Evolutionary conservation across 2,113 vertebrate species (phyloP).

Genomic region (Numenius arquata): DNA sequence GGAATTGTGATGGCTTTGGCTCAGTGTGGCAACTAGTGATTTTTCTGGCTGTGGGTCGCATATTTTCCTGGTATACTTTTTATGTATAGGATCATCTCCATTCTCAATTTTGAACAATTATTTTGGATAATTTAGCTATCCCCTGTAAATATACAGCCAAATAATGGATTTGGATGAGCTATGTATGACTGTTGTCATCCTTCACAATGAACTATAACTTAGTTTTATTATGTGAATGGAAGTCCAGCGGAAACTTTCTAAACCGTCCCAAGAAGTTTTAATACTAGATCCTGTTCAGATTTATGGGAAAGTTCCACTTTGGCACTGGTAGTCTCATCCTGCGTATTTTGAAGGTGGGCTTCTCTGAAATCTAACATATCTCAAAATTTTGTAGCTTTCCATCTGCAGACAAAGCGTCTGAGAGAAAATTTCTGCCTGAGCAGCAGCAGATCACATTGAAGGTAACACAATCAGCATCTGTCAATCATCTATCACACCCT

Average conservation of each 20-base stretch:
- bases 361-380: not conserved
- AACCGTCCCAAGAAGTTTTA: not conserved
- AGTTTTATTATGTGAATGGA: not conserved
- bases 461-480: slow-evolving; percentile 47
- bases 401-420: not conserved
- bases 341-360: not conserved
- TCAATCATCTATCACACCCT: not conserved
- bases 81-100: not conserved
- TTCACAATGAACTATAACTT: not conserved
- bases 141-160: not conserved
- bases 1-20: not conserved
- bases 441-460: slow-evolving; percentile 9
- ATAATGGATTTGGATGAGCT: not conserved
- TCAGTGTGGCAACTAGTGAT: not conserved
- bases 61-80: not conserved
- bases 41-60: not conserved
- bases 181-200: not conserved
- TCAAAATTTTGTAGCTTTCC: slow-evolving; percentile 68
- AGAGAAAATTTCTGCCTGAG: not conserved
- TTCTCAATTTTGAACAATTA: not conserved
- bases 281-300: not conserved
- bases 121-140: not conserved
- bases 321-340: not conserved
- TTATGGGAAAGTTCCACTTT: not conserved
- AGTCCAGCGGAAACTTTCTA: not conserved